These are phyloP conservation scores for Clepsis dumicolana DNA, from an alignment of 2,888 invertebrate species.

Conservation along the genomic window DNA sequence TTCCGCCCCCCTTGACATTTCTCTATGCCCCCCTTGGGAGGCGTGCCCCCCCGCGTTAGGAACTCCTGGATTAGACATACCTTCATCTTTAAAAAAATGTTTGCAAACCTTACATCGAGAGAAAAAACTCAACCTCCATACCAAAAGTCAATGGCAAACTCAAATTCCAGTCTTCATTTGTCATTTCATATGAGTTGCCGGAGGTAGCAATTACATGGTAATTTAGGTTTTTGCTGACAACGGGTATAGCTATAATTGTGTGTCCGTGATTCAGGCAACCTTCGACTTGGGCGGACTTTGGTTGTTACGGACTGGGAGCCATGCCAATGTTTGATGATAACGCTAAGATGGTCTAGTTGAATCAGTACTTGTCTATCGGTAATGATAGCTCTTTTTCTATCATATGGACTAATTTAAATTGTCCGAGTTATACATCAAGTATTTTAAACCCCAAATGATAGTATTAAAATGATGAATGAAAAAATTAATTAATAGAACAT, in stretches of 20 bases:
- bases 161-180: not conserved
- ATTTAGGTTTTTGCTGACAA: not conserved
- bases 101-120: too few species aligned
- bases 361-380: not conserved
- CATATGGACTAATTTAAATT: too few species aligned
- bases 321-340: not conserved
- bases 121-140: not conserved
- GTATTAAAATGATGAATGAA: too few species aligned
- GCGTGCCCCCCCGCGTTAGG: too few species aligned
- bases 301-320: not conserved
- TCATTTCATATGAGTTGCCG: not conserved
- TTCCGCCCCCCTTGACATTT: too few species aligned
- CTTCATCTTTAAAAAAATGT: too few species aligned
- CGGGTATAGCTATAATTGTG: not conserved
- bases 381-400: not conserved
- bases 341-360: not conserved
- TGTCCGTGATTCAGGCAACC: not conserved
- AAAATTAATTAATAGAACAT: too few species aligned
- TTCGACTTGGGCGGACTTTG: not conserved
- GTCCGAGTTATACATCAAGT: too few species aligned
- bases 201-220: constrained; percentile 5
- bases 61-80: too few species aligned
- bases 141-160: not conserved
- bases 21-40: too few species aligned
- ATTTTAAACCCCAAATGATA: too few species aligned